Evolutionary conservation across 2,888 invertebrate genomes (phyloP).

Genomic region (Eupelmus urozonus): DNA sequence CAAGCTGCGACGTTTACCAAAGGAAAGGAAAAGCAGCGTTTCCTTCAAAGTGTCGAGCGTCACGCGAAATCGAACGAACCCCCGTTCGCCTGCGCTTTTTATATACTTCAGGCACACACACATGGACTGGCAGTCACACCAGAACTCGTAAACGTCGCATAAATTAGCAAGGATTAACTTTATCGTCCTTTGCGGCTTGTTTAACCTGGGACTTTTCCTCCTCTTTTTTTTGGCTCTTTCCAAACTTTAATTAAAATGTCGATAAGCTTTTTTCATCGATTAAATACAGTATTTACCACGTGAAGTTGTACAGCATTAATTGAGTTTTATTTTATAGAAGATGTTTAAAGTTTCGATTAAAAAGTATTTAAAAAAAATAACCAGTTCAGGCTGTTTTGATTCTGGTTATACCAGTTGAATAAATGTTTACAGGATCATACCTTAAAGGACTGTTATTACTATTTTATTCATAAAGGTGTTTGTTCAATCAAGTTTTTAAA

Average conservation of each 20-base stretch:
- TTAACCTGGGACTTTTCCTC: neutral
- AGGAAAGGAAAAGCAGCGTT: conserved; percentile 27
- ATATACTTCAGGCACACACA: neutral
- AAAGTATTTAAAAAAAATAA: too few relatives aligned
- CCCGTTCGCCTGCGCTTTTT: conserved; percentile 4
- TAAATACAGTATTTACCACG: too few relatives aligned
- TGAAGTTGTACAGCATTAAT: too few relatives aligned
- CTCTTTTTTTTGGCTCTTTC: neutral
- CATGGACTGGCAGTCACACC: neutral
- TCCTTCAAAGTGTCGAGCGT: conserved; percentile 41
- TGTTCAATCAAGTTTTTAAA: too few relatives aligned
- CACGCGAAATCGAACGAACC: conserved; percentile 48
- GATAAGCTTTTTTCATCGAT: conserved; percentile 2
- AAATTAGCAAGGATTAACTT: conserved; percentile 49
- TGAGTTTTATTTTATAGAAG: too few relatives aligned
- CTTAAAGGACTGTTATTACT: too few relatives aligned
- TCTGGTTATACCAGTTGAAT: too few relatives aligned
- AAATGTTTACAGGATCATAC: too few relatives aligned
- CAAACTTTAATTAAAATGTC: conserved; percentile 13
- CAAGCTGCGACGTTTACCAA: neutral
- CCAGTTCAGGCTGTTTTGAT: too few relatives aligned
- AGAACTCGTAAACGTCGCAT: conserved; percentile 36
- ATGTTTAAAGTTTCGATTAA: too few relatives aligned
- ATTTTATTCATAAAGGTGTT: too few relatives aligned
- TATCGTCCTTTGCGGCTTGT: conserved; percentile 22